Evolutionary conservation across 2,888 invertebrate species (phyloP), one percentile per base, ranked within the genome.

Genomic region (Epiblema foenella): DNA sequence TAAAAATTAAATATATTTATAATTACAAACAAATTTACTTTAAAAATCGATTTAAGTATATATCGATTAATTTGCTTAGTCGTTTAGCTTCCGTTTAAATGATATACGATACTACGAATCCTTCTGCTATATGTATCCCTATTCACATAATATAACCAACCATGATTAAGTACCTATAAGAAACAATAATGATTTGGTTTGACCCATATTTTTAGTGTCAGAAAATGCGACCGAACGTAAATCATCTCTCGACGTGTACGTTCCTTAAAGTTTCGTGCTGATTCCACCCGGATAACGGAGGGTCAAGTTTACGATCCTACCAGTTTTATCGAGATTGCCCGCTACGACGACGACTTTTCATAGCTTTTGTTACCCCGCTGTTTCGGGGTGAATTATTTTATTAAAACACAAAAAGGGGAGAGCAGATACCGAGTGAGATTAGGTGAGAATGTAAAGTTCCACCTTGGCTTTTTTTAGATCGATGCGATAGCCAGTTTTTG

Each of bases 241-340:
- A 88, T 88, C 88, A 88, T 88, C 83, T 79, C 76, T 77, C 79
- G 83, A 81, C 83, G 79, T 83, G 79, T 78, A 79, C 72, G 78
- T 80, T 74, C 75, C 75, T 73, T 74, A 73, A 78, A 79, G 78
- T 86, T 87, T 78, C 86, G 85, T 86, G 89, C 89, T 86, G 89
- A 89, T 90, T 86, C 81, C 82, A 77, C 77, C 78, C 80, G 84
- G 89, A 89, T 89, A 90, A 88, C 80, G 78, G 83, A 84, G 88
- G 91, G 91, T 89, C 88, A 86, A 86, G 86, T 90, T 91, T 91
- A 91, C 86, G 88, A 90, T 85, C 86, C 83, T 77, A 81, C 85
- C 83, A 83, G 86, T 87, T 90, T 90, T 90, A 91, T 91, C 90
- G 88, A 88, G 90, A 91, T 91, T 89, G 87, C 83, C 84, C 84